These are phyloP conservation scores for Ooceraea biroi DNA, from an alignment of 1,140 invertebrate species.

Conservation along the genomic window DNA sequence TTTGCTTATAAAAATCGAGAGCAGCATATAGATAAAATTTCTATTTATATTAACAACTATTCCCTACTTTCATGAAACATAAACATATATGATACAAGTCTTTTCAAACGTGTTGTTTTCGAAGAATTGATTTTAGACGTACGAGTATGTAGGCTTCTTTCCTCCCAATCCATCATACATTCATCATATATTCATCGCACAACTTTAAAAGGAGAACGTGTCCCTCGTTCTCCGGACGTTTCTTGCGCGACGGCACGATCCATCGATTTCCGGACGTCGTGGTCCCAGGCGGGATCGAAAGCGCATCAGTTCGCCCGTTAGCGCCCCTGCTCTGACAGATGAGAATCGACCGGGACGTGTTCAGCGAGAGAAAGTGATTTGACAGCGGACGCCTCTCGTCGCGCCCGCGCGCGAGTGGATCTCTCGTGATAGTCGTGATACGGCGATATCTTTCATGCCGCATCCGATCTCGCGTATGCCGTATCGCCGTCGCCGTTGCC, in stretches of 20 bases:
- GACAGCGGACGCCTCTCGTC: slow-evolving; percentile 58
- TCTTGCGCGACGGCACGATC: slow-evolving; percentile 36
- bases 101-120: too few species aligned
- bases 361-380: slow-evolving; percentile 71
- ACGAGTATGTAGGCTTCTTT: too few species aligned
- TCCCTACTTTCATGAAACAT: too few species aligned
- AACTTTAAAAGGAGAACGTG: slow-evolving; percentile 20
- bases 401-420: slow-evolving; percentile 44
- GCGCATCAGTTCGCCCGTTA: slow-evolving; percentile 34
- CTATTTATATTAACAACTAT: too few species aligned
- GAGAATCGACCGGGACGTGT: slow-evolving; percentile 56
- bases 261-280: slow-evolving; percentile 25
- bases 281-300: slow-evolving; percentile 22
- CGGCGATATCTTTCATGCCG: slow-evolving; percentile 62
- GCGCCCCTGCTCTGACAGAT: slow-evolving; percentile 38
- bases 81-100: too few species aligned
- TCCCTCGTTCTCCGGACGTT: slow-evolving; percentile 28
- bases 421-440: slow-evolving; percentile 73
- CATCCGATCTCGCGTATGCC: slow-evolving; percentile 63
- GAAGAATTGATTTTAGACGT: too few species aligned
- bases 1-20: too few species aligned
- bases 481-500: slow-evolving; percentile 36
- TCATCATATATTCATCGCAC: slow-evolving; percentile 21
- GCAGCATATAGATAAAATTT: too few species aligned
- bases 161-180: not conserved